phyloP scores from a whole-genome alignment of 2,113 vertebrate species.

The Prunella fulvescens region DNA sequence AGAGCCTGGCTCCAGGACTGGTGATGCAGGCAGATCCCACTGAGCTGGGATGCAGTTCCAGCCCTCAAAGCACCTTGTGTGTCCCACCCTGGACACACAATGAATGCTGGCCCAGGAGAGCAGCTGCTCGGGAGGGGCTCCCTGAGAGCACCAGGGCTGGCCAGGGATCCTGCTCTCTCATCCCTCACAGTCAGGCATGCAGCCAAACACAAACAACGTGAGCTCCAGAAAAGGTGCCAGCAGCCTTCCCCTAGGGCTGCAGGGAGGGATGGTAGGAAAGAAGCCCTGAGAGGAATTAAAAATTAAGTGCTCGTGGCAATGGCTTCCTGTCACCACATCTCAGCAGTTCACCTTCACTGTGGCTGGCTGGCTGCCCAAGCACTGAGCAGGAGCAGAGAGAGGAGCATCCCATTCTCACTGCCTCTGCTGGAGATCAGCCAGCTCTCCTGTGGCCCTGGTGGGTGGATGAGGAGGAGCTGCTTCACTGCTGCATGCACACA shows the following conservation, averaged over 20 bases:
- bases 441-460: not conserved
- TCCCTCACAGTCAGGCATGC: not conserved
- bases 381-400: not conserved
- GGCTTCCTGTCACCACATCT: not conserved
- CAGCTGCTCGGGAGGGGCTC: not conserved
- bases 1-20: accelerated
- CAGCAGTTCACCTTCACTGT: not conserved
- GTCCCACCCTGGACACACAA: not conserved
- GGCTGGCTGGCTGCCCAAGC: not conserved
- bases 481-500: not conserved
- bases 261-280: not conserved
- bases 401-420: not conserved
- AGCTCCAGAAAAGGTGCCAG: not conserved
- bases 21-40: not conserved
- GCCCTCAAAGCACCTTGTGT: not conserved
- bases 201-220: not conserved
- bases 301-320: not conserved
- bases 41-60: not conserved
- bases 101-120: not conserved
- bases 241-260: not conserved
- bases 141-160: not conserved
- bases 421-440: not conserved
- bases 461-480: not conserved
- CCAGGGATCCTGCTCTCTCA: accelerated
- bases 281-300: not conserved